Conservation (phyloP, 2,113 vertebrate species). For the Trichechus manatus region DNA sequence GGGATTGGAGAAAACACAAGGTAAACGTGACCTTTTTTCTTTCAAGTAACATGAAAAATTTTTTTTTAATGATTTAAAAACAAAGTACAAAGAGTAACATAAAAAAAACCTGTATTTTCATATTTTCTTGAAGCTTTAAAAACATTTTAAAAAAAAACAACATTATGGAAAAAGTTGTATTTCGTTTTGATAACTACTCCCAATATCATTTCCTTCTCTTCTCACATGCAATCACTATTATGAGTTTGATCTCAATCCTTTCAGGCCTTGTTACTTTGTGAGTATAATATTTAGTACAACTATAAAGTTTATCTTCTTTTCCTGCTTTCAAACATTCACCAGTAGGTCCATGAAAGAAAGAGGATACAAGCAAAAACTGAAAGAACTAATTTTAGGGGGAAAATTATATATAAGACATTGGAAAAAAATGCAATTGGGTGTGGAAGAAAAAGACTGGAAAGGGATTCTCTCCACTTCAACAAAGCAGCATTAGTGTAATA, state of each 20-base stretch:
- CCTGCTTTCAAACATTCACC: neutral
- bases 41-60: conserved; percentile 2
- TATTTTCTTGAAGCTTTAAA: neutral
- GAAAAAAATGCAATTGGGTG: neutral
- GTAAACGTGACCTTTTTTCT: conserved; percentile 4
- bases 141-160: neutral
- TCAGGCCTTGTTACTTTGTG: neutral
- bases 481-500: neutral
- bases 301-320: neutral
- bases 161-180: conserved; percentile 22
- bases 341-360: neutral
- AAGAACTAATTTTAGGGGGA: neutral
- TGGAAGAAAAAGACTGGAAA: neutral
- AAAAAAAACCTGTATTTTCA: neutral
- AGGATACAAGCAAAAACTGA: conserved; percentile 18
- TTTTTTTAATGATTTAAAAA: conserved; percentile 55
- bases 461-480: neutral
- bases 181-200: neutral
- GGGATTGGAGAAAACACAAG: neutral
- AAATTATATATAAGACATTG: neutral
- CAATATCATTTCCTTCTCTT: conserved; percentile 26
- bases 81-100: conserved; percentile 13
- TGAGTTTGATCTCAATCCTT: conserved; percentile 24
- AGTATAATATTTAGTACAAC: neutral
- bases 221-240: neutral